Percentiles rank a stretch among this genome's conserved stretches.
phyloP scores from a whole-genome alignment of 2,888 invertebrate genomes.

The Mycalesis mineus region DNA sequence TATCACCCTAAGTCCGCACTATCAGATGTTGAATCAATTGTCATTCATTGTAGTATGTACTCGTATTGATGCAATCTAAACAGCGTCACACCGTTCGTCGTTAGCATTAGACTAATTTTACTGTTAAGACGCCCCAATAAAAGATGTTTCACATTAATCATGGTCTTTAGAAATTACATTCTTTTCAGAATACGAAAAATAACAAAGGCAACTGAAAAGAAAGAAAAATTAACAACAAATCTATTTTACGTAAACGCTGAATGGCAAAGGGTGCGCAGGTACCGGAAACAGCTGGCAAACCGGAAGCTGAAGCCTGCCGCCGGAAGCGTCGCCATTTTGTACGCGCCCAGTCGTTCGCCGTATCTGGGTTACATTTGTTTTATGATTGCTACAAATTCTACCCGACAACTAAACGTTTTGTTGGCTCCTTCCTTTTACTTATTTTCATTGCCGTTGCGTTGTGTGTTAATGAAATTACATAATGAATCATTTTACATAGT shows the following conservation, averaged over 20 bases:
- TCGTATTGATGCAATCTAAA: too few species aligned
- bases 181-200: too few species aligned
- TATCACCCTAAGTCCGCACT: too few species aligned
- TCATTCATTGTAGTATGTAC: too few species aligned
- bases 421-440: not conserved
- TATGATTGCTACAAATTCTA: not conserved
- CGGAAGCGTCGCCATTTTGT: slow-evolving; percentile 31
- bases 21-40: too few species aligned
- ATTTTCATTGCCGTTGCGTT: not conserved
- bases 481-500: too few species aligned
- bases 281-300: slow-evolving; percentile 26
- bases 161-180: too few species aligned
- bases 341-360: slow-evolving; percentile 18
- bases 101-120: too few species aligned
- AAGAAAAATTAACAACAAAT: not conserved
- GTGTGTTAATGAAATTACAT: not conserved
- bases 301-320: slow-evolving; percentile 26
- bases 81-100: too few species aligned
- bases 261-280: slow-evolving; percentile 20
- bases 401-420: slow-evolving; percentile 1
- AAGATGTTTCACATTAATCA: too few species aligned
- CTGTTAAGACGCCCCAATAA: too few species aligned
- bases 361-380: slow-evolving; percentile 11
- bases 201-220: not conserved
- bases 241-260: slow-evolving; percentile 1